Evolutionary conservation across 2,113 vertebrate genomes (phyloP).

Genomic region (Amblyornis subalaris): DNA sequence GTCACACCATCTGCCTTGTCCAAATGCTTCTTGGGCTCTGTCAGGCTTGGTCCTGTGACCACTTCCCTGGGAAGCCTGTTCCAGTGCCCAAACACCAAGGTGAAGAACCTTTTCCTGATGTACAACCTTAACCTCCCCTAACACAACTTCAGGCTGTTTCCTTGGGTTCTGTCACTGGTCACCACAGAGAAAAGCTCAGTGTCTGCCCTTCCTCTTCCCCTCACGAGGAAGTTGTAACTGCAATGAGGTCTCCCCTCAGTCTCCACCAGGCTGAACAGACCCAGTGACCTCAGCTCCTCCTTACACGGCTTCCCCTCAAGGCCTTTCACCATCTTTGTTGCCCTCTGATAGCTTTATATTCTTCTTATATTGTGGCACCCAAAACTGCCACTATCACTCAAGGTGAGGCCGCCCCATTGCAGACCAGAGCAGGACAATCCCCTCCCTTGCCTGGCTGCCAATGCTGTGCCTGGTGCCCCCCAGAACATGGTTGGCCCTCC

Average conservation of each 20-base stretch:
- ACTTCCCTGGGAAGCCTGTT: not conserved
- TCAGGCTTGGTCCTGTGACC: not conserved
- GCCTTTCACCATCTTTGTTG: not conserved
- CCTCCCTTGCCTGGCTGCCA: fast-evolving
- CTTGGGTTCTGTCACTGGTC: not conserved
- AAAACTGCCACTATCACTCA: not conserved
- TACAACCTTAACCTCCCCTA: not conserved
- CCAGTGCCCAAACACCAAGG: not conserved
- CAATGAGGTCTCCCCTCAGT: not conserved
- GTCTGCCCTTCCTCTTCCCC: not conserved
- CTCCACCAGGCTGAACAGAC: not conserved
- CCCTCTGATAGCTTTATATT: not conserved
- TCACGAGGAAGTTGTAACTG: not conserved
- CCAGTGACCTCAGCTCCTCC: not conserved
- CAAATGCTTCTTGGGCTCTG: not conserved
- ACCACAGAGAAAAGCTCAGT: not conserved
- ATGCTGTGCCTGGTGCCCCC: not conserved
- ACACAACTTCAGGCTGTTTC: not conserved
- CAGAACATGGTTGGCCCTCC: not conserved
- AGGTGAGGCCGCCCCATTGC: fast-evolving
- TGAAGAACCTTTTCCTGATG: not conserved
- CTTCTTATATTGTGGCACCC: not conserved
- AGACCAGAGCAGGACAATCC: not conserved
- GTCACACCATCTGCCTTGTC: not conserved
- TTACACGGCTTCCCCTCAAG: fast-evolving